Percentiles rank a stretch among this genome's conserved stretches.
Conservation (phyloP, 2,113 vertebrate species). For the Hiodon alosoides region DNA sequence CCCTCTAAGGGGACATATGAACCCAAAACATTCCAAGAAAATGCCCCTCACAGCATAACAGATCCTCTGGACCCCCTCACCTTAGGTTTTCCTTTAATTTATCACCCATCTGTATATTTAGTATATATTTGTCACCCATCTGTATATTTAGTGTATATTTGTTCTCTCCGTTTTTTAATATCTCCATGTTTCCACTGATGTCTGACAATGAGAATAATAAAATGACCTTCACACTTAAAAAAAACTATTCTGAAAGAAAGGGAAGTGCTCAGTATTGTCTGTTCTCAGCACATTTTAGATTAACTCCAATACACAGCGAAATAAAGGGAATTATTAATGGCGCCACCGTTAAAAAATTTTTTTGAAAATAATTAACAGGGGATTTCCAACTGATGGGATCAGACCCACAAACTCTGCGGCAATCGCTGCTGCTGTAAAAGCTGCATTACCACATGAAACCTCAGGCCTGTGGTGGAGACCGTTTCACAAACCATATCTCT, state of each 20-base stretch:
- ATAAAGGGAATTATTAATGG: conserved; percentile 13
- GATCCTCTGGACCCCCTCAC: too few relatives aligned
- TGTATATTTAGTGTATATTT: too few relatives aligned
- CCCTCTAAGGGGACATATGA: too few relatives aligned
- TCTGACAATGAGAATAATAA: background rate
- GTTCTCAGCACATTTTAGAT: conserved; percentile 8
- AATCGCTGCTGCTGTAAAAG: background rate
- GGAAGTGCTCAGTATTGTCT: background rate
- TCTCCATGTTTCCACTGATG: background rate
- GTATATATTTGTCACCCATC: too few relatives aligned
- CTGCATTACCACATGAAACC: too few relatives aligned
- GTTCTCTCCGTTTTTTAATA: background rate
- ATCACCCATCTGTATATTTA: too few relatives aligned
- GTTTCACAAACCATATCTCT: background rate
- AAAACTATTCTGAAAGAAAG: background rate
- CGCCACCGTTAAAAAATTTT: background rate
- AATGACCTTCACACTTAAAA: background rate
- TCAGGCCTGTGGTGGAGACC: background rate
- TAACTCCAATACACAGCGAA: background rate
- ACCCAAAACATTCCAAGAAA: too few relatives aligned
- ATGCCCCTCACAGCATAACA: too few relatives aligned
- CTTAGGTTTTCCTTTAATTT: too few relatives aligned
- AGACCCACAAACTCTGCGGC: background rate
- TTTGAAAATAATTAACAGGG: background rate
- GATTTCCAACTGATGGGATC: background rate